These are phyloP conservation scores for Psilopogon haemacephalus DNA, from an alignment of 2,113 vertebrate species.

Conservation along the genomic window DNA sequence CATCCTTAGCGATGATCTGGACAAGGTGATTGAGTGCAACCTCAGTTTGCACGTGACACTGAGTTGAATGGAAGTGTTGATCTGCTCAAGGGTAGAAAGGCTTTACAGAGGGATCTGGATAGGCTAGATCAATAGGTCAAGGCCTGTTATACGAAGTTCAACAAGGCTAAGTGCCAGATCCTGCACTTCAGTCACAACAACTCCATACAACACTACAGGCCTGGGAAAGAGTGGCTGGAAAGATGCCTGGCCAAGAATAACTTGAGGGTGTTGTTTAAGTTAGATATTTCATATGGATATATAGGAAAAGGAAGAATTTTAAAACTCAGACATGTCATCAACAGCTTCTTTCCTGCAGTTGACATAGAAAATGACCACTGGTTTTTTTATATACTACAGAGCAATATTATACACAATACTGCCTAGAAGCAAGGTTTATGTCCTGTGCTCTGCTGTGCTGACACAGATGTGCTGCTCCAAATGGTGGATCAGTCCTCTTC, in stretches of 20 bases:
- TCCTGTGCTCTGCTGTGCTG: background rate
- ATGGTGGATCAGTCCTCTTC: background rate
- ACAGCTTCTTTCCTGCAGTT: fast-evolving
- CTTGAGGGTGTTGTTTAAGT: background rate
- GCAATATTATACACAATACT: background rate
- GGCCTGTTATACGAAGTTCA: too few species aligned
- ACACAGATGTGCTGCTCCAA: background rate
- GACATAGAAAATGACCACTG: background rate
- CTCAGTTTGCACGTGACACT: too few species aligned
- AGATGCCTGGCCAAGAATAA: background rate
- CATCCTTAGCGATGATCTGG: too few species aligned
- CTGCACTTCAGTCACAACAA: too few species aligned
- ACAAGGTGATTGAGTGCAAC: too few species aligned
- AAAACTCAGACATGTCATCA: background rate
- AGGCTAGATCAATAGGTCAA: too few species aligned
- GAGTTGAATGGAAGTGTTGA: too few species aligned
- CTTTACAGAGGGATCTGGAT: too few species aligned
- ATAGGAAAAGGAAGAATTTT: background rate
- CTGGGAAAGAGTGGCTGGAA: too few species aligned
- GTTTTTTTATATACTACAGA: background rate
- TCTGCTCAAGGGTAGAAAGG: too few species aligned
- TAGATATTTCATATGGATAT: background rate
- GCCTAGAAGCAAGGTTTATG: background rate
- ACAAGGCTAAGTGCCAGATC: too few species aligned
- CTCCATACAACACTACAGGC: too few species aligned